phyloP scores from a whole-genome alignment of 2,113 vertebrate species.

The Entelurus aequoreus region DNA sequence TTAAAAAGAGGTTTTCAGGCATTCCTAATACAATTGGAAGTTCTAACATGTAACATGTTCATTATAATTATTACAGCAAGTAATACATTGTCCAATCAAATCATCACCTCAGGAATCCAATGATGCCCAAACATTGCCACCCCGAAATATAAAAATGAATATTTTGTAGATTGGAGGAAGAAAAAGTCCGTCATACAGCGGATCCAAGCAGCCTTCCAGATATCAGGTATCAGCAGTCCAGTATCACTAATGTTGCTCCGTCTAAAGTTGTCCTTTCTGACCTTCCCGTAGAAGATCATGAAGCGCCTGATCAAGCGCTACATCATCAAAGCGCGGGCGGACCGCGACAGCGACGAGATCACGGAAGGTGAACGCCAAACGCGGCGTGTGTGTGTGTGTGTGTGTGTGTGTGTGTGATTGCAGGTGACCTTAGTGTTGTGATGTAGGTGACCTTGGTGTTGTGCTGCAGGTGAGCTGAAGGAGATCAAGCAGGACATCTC shows the following conservation, averaged over 20 bases:
- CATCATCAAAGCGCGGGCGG: slow-evolving; percentile 89
- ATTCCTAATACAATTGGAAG: too few relatives aligned
- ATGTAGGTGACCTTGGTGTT: slow-evolving; percentile 65
- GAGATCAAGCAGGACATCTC: slow-evolving; percentile 99
- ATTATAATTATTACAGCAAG: too few relatives aligned
- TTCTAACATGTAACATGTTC: too few relatives aligned
- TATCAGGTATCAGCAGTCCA: slow-evolving; percentile 47
- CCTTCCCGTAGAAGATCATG: slow-evolving; percentile 87
- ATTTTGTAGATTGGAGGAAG: slow-evolving; percentile 44
- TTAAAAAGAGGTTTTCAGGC: too few relatives aligned
- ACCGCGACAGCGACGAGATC: slow-evolving; percentile 93
- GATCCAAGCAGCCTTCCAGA: slow-evolving; percentile 34
- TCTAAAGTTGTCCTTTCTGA: neutral
- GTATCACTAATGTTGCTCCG: too few relatives aligned
- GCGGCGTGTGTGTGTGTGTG: too few relatives aligned
- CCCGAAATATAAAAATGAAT: neutral
- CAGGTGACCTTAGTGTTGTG: neutral
- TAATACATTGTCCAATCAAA: too few relatives aligned
- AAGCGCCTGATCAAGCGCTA: slow-evolving; percentile 97
- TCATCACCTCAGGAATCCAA: too few relatives aligned
- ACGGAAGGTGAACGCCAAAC: slow-evolving; percentile 95
- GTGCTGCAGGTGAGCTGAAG: slow-evolving; percentile 87
- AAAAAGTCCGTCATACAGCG: slow-evolving; percentile 43
- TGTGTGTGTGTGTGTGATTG: too few relatives aligned
- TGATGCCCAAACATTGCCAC: too few relatives aligned